These are phyloP conservation scores for Podarcis muralis DNA, from an alignment of 2,113 vertebrate species.

Conservation along the genomic window DNA sequence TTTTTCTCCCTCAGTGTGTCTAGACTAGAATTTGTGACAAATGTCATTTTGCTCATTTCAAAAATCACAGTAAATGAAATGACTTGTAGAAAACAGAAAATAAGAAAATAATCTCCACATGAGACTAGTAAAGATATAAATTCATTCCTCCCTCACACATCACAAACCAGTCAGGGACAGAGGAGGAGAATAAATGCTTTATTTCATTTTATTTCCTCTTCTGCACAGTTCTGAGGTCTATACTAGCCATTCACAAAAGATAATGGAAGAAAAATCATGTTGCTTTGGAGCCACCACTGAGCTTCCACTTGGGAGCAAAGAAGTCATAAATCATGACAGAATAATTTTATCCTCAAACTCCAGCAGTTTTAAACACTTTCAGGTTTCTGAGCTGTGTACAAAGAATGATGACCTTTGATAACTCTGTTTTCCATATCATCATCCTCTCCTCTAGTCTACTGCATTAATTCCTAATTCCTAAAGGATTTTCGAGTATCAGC, in stretches of 20 bases:
- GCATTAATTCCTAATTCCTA: background rate
- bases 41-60: background rate
- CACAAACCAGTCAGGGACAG: background rate
- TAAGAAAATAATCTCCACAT: background rate
- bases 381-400: background rate
- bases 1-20: background rate
- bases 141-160: background rate
- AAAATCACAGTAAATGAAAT: conserved; percentile 10
- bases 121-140: background rate
- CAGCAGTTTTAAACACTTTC: background rate
- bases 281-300: background rate
- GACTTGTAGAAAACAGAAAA: background rate
- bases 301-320: background rate
- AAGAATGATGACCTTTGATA: background rate
- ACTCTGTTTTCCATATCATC: background rate
- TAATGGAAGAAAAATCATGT: background rate
- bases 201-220: background rate
- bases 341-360: background rate
- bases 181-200: background rate
- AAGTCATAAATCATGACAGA: background rate
- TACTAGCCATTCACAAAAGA: background rate
- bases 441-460: background rate
- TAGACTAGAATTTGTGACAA: background rate
- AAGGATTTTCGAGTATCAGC: too few species aligned
- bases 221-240: background rate